Conservation (phyloP, 2,888 invertebrate genomes). For the Taphrorychus bicolor region DNA sequence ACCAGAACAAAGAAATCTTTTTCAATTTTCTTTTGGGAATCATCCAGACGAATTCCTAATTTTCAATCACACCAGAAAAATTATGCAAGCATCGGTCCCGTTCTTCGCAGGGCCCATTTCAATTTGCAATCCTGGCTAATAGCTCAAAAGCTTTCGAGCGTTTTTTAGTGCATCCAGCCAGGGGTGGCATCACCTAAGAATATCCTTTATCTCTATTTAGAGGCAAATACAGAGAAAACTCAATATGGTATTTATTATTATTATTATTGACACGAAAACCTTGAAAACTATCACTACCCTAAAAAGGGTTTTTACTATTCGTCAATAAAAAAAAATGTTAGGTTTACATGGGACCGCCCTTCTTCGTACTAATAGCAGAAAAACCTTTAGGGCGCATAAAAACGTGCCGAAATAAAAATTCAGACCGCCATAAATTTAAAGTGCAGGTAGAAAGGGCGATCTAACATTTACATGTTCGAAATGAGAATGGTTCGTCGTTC, state of each 20-base stretch:
- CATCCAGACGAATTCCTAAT: slow-evolving; percentile 17
- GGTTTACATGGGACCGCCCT: slow-evolving; percentile 3
- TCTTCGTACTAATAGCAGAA: slow-evolving; percentile 20
- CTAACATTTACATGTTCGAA: slow-evolving; percentile 38
- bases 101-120: slow-evolving; percentile 26
- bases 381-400: slow-evolving; percentile 34
- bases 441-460: slow-evolving; percentile 38
- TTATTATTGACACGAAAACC: too few relatives aligned
- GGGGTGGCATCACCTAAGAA: background rate
- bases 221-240: too few relatives aligned
- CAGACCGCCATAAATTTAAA: slow-evolving; percentile 37
- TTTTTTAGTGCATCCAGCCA: slow-evolving; percentile 10
- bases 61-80: slow-evolving; percentile 26
- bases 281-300: too few relatives aligned
- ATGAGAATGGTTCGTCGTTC: slow-evolving; percentile 22
- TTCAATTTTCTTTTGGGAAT: slow-evolving; percentile 19
- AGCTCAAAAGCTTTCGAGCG: slow-evolving; percentile 32
- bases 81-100: slow-evolving; percentile 25
- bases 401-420: slow-evolving; percentile 40
- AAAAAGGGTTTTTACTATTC: too few relatives aligned
- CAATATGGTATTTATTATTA: too few relatives aligned
- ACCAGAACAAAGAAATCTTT: slow-evolving; percentile 6
- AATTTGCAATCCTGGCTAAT: slow-evolving; percentile 28
- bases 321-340: too few relatives aligned
- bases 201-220: background rate